Conservation (phyloP, 2,888 invertebrate genomes). For the Acrocera orbiculus region DNA sequence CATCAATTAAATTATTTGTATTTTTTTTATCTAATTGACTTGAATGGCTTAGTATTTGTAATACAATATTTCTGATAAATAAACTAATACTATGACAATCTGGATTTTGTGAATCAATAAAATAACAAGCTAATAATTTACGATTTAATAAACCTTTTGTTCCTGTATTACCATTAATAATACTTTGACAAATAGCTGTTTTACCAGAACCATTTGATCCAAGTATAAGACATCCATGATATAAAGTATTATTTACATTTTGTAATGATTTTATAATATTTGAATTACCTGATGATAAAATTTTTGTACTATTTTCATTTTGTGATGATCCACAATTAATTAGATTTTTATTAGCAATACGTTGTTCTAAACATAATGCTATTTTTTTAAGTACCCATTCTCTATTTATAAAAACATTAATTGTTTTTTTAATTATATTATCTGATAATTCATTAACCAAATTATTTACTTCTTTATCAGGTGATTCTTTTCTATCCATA, state of each 20-base stretch:
- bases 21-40: slow-evolving; percentile 12
- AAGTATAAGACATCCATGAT: slow-evolving; percentile 70
- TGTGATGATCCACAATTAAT: slow-evolving; percentile 1
- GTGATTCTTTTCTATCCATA: slow-evolving; percentile 28
- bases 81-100: slow-evolving; percentile 69
- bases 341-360: slow-evolving; percentile 64
- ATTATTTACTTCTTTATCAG: slow-evolving; percentile 28
- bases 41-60: slow-evolving; percentile 65
- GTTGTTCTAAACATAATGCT: slow-evolving; percentile 75
- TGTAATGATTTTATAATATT: neutral
- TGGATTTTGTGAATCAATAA: slow-evolving; percentile 70
- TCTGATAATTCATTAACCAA: slow-evolving; percentile 13
- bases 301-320: slow-evolving; percentile 9
- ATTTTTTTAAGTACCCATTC: slow-evolving; percentile 95
- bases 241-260: slow-evolving; percentile 7
- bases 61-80: slow-evolving; percentile 68
- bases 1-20: neutral
- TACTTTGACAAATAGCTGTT: slow-evolving; percentile 71
- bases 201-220: slow-evolving; percentile 92
- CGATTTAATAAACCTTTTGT: slow-evolving; percentile 39
- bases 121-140: slow-evolving; percentile 70
- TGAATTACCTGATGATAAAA: slow-evolving; percentile 5
- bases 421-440: slow-evolving; percentile 5
- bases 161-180: slow-evolving; percentile 30
- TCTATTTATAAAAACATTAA: slow-evolving; percentile 34